Evolutionary conservation across 30 jellyfish, hydroid and myxozoan genomes (phyloP).

Genomic region (Chironex yamaguchii): DNA sequence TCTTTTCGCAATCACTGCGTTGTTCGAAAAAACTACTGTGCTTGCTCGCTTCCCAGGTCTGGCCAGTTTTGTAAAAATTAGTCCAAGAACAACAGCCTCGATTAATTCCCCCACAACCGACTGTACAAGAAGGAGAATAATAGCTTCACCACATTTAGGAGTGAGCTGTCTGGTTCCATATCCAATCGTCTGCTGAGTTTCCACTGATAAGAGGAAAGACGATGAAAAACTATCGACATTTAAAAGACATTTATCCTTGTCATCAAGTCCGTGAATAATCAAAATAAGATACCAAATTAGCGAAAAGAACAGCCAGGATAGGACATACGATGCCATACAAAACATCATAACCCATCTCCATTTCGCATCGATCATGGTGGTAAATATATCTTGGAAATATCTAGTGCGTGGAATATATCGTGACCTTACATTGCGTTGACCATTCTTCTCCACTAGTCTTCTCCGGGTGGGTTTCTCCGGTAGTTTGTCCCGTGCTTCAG

Average conservation of each 20-base stretch:
- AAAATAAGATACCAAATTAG: constrained; percentile 88
- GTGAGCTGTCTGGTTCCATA: constrained; percentile 90
- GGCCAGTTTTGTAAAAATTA: constrained; percentile 89
- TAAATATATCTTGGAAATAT: constrained; percentile 82
- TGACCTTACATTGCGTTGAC: constrained; percentile 88
- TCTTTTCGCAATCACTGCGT: constrained; percentile 82
- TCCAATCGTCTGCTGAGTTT: constrained; percentile 95
- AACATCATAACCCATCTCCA: constrained; percentile 92
- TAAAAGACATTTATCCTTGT: constrained; percentile 59
- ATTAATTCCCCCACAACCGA: constrained; percentile 73
- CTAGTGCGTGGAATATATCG: constrained; percentile 76
- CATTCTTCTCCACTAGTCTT: constrained; percentile 90
- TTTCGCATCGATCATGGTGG: constrained; percentile 91
- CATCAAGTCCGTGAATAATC: constrained; percentile 12
- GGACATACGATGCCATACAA: constrained; percentile 64
- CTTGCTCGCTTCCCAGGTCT: constrained; percentile 90
- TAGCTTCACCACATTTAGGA: constrained; percentile 82
- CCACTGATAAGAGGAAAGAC: constrained; percentile 85
- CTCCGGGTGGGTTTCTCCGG: constrained; percentile 64
- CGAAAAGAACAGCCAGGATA: constrained; percentile 82
- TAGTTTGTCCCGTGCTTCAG: constrained; percentile 33
- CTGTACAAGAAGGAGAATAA: constrained; percentile 77
- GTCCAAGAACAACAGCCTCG: constrained; percentile 83
- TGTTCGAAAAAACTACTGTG: constrained; percentile 85
- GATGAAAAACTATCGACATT: constrained; percentile 73